phyloP scores from a whole-genome alignment of 2,113 vertebrate species.

The Pollimyrus isidori region DNA sequence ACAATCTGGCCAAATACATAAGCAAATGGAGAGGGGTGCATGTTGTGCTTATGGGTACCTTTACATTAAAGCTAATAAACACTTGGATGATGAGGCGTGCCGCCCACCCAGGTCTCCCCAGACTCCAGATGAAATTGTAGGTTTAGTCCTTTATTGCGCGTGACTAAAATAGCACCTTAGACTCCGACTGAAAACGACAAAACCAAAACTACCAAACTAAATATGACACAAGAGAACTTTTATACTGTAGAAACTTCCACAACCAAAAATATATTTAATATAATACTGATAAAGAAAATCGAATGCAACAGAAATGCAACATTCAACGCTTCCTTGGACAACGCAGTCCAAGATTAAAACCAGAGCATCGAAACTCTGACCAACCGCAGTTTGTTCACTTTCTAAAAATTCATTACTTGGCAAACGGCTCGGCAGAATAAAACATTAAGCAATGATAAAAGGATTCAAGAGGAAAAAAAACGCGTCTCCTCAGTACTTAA shows the following conservation, averaged over 20 bases:
- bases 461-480: neutral
- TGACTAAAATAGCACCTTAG: neutral
- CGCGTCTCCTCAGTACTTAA: neutral
- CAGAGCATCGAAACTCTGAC: neutral
- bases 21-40: neutral
- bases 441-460: neutral
- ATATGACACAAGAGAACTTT: neutral
- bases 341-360: neutral
- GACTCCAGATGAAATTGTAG: neutral
- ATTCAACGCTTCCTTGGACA: neutral
- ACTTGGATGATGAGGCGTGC: neutral
- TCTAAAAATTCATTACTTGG: neutral
- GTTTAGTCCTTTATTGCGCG: neutral
- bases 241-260: neutral
- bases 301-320: neutral
- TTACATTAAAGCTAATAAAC: constrained; percentile 21
- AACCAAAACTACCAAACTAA: neutral
- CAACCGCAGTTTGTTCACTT: neutral
- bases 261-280: neutral
- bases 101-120: neutral
- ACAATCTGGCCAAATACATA: neutral
- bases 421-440: neutral
- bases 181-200: neutral
- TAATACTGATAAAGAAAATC: neutral
- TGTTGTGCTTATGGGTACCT: neutral